Evolutionary conservation across 2,797 vertebrate species (phyloP).

Genomic region (Melanotaenia trifasciata): DNA sequence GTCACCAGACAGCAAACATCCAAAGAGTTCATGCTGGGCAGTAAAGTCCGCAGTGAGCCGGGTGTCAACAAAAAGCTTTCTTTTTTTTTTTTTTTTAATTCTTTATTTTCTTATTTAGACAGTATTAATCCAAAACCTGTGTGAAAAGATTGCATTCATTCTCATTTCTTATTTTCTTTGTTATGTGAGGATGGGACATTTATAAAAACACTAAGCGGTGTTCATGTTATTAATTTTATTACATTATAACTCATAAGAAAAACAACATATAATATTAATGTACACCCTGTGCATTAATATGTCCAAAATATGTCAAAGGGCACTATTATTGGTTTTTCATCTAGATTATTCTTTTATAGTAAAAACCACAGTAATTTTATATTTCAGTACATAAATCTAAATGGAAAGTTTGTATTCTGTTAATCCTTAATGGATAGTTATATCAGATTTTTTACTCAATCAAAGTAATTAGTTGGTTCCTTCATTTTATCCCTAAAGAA

Average conservation of each 20-base stretch:
- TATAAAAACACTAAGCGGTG: background rate
- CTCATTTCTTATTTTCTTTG: conserved; percentile 6
- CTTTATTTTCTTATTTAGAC: background rate
- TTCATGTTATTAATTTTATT: background rate
- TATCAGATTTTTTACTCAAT: background rate
- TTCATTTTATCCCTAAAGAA: conserved; percentile 4
- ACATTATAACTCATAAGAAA: background rate
- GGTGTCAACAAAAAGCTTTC: conserved; percentile 39
- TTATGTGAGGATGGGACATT: conserved; percentile 9
- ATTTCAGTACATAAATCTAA: no score
- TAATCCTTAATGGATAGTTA: background rate
- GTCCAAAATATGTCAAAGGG: no score
- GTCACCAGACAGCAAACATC: conserved; percentile 44
- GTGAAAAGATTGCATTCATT: conserved; percentile 31
- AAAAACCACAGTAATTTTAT: no score
- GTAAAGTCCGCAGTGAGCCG: conserved; percentile 36
- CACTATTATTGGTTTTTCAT: no score
- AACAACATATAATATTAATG: background rate
- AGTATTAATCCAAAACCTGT: conserved; percentile 15
- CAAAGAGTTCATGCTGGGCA: conserved; percentile 33
- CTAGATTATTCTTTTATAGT: no score
- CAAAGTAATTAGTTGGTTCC: background rate
- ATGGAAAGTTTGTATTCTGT: no score
- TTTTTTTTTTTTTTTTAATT: conserved; percentile 29
- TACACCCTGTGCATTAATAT: no score